Evolutionary conservation across 2,113 vertebrate genomes (phyloP).

Genomic region (Seriola aureovittata): DNA sequence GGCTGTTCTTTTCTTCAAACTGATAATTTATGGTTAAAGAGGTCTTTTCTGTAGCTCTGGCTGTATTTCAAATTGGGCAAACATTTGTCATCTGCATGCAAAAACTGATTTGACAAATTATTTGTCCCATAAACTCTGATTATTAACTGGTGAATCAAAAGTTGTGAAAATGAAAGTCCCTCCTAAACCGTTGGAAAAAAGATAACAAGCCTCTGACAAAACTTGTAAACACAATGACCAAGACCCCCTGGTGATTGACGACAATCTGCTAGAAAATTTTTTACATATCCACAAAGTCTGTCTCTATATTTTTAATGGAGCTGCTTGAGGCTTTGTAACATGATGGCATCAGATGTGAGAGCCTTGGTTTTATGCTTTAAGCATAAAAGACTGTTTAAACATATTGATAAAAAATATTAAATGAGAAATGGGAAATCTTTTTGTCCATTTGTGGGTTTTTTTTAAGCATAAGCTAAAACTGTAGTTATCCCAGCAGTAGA

Average conservation of each 20-base stretch:
- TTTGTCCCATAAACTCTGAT: neutral
- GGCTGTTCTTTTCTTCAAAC: neutral
- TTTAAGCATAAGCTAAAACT: neutral
- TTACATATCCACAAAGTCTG: slow-evolving; percentile 18
- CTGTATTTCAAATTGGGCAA: neutral
- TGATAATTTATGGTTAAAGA: neutral
- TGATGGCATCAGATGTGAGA: slow-evolving; percentile 27
- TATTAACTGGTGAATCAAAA: slow-evolving; percentile 32
- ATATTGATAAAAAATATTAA: neutral
- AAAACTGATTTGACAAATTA: neutral
- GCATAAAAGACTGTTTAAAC: neutral
- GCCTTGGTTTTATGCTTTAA: slow-evolving; percentile 5
- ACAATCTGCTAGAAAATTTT: slow-evolving; percentile 24
- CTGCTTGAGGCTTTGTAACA: slow-evolving; percentile 29
- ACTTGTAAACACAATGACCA: slow-evolving; percentile 1
- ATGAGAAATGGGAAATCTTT: neutral
- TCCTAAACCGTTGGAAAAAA: slow-evolving; percentile 1
- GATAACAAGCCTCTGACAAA: neutral
- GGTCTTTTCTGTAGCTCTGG: neutral
- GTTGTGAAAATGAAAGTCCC: slow-evolving; percentile 25
- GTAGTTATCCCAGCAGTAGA: neutral
- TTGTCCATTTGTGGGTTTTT: slow-evolving; percentile 5
- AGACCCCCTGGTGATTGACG: slow-evolving; percentile 20
- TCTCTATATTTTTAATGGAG: neutral
- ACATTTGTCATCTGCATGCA: neutral